Evolutionary conservation across 2,113 vertebrate genomes (phyloP).

Genomic region (Eolophus roseicapilla): DNA sequence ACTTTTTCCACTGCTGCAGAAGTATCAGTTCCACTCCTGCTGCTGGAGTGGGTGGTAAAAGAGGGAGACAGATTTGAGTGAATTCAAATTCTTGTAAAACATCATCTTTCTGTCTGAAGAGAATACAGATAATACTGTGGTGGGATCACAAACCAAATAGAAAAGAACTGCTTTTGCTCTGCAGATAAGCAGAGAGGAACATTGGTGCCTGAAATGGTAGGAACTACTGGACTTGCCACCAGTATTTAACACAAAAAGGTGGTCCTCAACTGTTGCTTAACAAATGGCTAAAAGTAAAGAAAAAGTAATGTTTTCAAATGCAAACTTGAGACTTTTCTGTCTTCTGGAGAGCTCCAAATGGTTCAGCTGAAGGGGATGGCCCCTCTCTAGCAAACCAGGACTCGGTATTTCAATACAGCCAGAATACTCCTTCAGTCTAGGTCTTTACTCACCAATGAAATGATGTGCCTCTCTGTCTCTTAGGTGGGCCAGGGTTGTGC

Average conservation of each 20-base stretch:
- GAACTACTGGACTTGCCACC: not conserved
- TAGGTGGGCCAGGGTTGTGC: not conserved
- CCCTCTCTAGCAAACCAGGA: not conserved
- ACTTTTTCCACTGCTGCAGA: not conserved
- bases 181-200: not conserved
- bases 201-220: not conserved
- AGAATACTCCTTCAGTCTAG: not conserved
- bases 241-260: not conserved
- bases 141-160: not conserved
- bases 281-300: not conserved
- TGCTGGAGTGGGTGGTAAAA: not conserved
- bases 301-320: not conserved
- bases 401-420: not conserved
- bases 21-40: not conserved
- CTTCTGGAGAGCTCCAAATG: not conserved
- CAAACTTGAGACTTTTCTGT: not conserved
- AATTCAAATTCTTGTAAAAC: not conserved
- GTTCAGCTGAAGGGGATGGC: not conserved
- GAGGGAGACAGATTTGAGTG: not conserved
- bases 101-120: not conserved
- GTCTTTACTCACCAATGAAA: not conserved
- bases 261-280: not conserved
- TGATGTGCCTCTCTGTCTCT: not conserved
- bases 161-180: not conserved
- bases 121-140: not conserved